Base-by-base conservation (phyloP, 2,888 invertebrate genomes). In the Salticus scenicus region DNA sequence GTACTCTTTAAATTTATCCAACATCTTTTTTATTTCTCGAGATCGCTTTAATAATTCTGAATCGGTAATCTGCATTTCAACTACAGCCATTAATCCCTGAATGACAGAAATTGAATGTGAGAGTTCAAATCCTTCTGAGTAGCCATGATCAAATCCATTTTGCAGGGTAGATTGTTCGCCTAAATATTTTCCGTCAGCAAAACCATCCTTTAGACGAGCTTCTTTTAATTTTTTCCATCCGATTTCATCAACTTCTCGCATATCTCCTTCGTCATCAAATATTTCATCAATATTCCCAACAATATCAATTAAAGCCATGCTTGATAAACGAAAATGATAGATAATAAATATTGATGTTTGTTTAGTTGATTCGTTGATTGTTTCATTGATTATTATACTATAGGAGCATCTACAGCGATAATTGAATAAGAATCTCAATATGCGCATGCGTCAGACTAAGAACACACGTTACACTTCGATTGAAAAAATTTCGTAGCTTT, bases 61-160 rank as follows among this genome's bases (percentile, higher is more conserved):
- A 0, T 80, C 24, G 10, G 33, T 27, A 28, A 73, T 42, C 14
- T 24, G 67, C 17, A 80, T 41, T n/a, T 80, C 28, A 51, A 67
- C 73, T 4, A 73, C 80, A 37, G 51, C 67, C 1, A 80, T 42
- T 12, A 80, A 14, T 17, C 79, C 79, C 20, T 64, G 24, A 66
- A 75, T 33, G 17, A 77, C 37, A n/a, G 80, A 80, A 28, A 80
- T 37, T 5, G 80, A 64, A 67, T 37, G 72, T 17, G 41, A 47
- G 8, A 47, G 28, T 33, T 73, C 73, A 24, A 73, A 80, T 24
- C 80, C 73, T 27, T 73, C 57, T 8, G 1, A 42, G 28, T 80
- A 80, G 5, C 80, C 80, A 17, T 64, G 73, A 33, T 80, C 67
- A 31, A 73, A 80, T 24, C 80, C 80, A 47, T 57, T 67, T 24